Conservation (phyloP, 2,888 invertebrate species). For the Parthenolecanium corni region DNA sequence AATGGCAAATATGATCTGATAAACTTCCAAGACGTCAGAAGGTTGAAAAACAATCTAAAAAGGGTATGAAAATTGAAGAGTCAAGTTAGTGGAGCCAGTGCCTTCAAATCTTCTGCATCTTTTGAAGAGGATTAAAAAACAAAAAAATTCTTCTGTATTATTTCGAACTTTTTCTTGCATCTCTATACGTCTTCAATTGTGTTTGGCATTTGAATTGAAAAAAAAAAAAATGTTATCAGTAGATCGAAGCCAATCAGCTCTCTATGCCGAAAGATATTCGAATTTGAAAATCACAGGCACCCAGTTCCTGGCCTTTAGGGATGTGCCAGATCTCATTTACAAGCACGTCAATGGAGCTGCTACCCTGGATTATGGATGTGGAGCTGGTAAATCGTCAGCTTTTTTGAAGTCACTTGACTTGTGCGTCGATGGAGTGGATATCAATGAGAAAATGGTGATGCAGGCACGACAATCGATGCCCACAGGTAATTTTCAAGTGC, state of each 20-base stretch:
- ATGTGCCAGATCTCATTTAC: conserved; percentile 1
- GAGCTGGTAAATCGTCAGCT: background rate
- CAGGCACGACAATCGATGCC: background rate
- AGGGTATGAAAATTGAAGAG: too few species aligned
- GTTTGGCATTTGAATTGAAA: too few species aligned
- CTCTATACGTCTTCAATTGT: too few species aligned
- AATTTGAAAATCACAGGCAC: conserved; percentile 3
- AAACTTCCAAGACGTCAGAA: too few species aligned
- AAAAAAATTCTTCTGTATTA: too few species aligned
- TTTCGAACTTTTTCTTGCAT: too few species aligned
- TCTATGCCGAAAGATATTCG: background rate
- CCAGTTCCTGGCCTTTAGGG: background rate
- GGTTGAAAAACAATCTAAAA: too few species aligned
- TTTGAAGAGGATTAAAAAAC: too few species aligned
- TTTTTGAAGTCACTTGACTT: conserved; percentile 7
- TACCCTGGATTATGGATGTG: conserved; percentile 6
- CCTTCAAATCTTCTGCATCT: too few species aligned
- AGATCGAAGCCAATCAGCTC: background rate
- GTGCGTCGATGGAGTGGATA: conserved; percentile 3
- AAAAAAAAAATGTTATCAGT: background rate
- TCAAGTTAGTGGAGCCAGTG: too few species aligned
- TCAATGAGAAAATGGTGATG: conserved; percentile 4
- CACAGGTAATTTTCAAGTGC: background rate
- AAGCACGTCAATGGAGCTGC: background rate
- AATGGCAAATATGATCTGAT: too few species aligned